Conservation (phyloP, 2,113 vertebrate species). For the Tachycineta bicolor region DNA sequence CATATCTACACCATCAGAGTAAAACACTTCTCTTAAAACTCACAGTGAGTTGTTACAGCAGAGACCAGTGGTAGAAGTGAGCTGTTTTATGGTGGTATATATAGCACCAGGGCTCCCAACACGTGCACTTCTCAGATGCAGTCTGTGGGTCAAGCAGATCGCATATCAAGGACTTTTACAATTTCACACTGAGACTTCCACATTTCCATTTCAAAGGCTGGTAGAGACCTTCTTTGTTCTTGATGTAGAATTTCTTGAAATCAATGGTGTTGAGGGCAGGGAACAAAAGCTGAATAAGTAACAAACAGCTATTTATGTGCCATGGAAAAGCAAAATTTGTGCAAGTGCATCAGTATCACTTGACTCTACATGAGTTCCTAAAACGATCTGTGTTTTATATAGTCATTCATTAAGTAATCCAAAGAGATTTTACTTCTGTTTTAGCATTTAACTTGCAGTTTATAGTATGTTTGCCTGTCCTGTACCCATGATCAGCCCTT, state of each 20-base stretch:
- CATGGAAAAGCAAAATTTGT: background rate
- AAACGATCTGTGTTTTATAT: background rate
- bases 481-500: background rate
- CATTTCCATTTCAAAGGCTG: slow-evolving; percentile 59
- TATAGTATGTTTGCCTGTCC: background rate
- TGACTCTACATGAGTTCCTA: background rate
- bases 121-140: background rate
- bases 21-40: background rate
- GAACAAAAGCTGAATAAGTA: background rate
- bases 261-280: background rate
- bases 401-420: background rate
- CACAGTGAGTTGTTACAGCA: background rate
- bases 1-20: background rate
- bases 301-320: background rate
- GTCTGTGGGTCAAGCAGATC: background rate
- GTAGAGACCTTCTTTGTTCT: background rate
- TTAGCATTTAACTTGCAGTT: background rate
- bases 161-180: slow-evolving; percentile 26
- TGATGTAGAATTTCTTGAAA: slow-evolving; percentile 19
- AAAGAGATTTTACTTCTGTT: background rate
- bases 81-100: background rate
- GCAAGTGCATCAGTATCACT: background rate
- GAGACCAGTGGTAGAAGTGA: background rate
- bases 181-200: background rate
- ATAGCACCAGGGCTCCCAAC: background rate